A percentile compares a stretch with the other conserved stretches of the same genome.
These are phyloP conservation scores for Drosophila cognata DNA, from an alignment of 2,888 invertebrate genomes.

Conservation along the genomic window DNA sequence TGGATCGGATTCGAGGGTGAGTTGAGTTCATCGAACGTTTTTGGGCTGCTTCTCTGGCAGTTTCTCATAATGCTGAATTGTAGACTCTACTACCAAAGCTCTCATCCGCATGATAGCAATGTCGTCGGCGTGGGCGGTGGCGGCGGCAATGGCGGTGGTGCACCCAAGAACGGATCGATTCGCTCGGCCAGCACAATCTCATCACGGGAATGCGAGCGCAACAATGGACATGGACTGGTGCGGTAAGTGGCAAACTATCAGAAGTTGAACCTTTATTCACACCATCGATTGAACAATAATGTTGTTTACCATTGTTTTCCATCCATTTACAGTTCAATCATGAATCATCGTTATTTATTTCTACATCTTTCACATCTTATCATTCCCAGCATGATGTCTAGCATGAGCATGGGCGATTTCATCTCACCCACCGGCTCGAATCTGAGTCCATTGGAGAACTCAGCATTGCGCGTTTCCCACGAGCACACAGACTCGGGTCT, in stretches of 20 bases:
- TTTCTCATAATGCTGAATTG: slow-evolving; percentile 41
- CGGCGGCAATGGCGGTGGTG: slow-evolving; percentile 44
- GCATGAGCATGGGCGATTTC: slow-evolving; percentile 85
- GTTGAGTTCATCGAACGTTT: slow-evolving; percentile 44
- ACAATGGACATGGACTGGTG: slow-evolving; percentile 85
- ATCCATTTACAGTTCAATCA: slow-evolving; percentile 2
- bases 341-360: background rate
- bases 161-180: slow-evolving; percentile 86
- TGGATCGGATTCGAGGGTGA: slow-evolving; percentile 85
- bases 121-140: slow-evolving; percentile 56
- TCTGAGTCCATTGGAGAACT: slow-evolving; percentile 84
- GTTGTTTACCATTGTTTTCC: background rate
- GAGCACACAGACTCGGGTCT: slow-evolving; percentile 92
- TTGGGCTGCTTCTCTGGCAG: slow-evolving; percentile 32
- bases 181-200: slow-evolving; percentile 88
- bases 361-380: background rate
- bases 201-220: slow-evolving; percentile 86
- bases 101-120: slow-evolving; percentile 83
- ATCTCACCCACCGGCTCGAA: slow-evolving; percentile 85
- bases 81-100: slow-evolving; percentile 85
- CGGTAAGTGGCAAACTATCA: slow-evolving; percentile 72
- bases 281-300: background rate
- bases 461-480: slow-evolving; percentile 88
- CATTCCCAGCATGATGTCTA: slow-evolving; percentile 84
- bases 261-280: background rate